Conservation (phyloP, 2,113 vertebrate genomes). For the Galemys pyrenaicus region DNA sequence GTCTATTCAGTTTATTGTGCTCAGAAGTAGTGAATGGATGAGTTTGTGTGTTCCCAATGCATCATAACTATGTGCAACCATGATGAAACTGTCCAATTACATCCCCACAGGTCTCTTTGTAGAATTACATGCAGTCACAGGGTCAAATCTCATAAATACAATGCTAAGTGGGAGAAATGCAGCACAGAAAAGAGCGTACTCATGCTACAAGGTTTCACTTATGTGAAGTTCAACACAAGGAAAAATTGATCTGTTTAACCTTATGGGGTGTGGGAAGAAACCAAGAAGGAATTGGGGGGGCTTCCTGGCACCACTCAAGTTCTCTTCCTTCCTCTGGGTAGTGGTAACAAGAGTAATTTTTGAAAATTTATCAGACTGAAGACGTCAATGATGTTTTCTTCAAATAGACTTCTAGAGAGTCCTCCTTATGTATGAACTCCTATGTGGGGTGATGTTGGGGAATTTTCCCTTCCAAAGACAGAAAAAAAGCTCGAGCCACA, state of each 20-base stretch:
- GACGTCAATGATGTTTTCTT: background rate
- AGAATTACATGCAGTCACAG: background rate
- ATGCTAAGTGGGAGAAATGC: background rate
- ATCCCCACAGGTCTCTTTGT: constrained; percentile 1
- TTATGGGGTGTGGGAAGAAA: background rate
- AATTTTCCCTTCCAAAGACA: constrained; percentile 22
- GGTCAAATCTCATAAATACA: background rate
- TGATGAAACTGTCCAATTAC: background rate
- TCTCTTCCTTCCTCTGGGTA: background rate
- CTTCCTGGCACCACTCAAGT: background rate
- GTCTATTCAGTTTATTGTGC: constrained; percentile 27
- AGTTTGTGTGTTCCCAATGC: constrained; percentile 35
- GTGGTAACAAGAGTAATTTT: background rate
- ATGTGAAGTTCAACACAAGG: background rate
- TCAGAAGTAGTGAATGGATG: constrained; percentile 11
- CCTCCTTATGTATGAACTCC: background rate
- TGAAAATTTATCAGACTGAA: constrained; percentile 6
- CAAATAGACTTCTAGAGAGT: background rate
- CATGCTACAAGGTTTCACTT: background rate
- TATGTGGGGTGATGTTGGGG: background rate
- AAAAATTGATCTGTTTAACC: background rate
- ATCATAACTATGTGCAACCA: background rate
- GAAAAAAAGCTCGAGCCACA: background rate
- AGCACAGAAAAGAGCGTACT: background rate
- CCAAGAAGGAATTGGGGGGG: background rate